Conservation (phyloP, 2,888 invertebrate species). For the Nineta flava region DNA sequence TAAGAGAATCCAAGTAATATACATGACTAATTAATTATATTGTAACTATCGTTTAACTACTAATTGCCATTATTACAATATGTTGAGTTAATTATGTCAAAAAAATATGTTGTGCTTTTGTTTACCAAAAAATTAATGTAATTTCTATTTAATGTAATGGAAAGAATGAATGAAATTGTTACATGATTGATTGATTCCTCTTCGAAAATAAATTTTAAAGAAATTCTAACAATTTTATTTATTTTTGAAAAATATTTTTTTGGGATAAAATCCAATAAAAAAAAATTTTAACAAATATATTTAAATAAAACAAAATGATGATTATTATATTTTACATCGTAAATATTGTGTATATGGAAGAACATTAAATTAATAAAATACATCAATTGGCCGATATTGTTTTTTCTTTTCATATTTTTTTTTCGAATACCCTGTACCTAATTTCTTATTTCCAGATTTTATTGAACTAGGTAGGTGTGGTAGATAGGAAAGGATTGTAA, state of each 20-base stretch:
- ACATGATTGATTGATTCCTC: no score
- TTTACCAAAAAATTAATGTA: no score
- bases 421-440: not conserved
- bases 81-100: not conserved
- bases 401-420: constrained; percentile 1
- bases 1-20: not conserved
- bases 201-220: no score
- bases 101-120: no score
- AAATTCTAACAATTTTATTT: no score
- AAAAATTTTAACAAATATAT: not conserved
- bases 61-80: constrained; percentile 8
- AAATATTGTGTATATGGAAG: not conserved
- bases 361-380: constrained; percentile 25
- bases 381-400: constrained; percentile 29
- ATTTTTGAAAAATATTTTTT: no score
- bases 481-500: no score
- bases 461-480: no score
- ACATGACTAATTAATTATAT: not conserved
- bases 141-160: no score
- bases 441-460: no score
- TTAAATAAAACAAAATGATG: not conserved
- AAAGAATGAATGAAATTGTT: no score
- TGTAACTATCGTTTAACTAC: constrained; percentile 3
- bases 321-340: not conserved
- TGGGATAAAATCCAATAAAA: no score